Evolutionary conservation across 2,888 invertebrate genomes (phyloP), one percentile per base, ranked within the genome.

Genomic region (Pelosia muscerda): DNA sequence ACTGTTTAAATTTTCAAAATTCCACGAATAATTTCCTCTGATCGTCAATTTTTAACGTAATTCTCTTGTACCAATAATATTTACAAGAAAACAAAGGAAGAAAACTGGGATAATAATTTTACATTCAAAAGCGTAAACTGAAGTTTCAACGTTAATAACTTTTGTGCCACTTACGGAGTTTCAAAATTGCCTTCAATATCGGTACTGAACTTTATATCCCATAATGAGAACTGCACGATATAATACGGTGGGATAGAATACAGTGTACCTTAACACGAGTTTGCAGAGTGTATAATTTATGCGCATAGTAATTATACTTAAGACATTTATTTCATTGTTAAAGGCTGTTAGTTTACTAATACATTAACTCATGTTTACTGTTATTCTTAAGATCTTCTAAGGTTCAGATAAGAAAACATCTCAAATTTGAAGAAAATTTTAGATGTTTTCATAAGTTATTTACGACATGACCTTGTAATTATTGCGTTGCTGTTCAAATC

Each of bases 171-270:
- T 76, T 77, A 72, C 58, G 57, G 55, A 81, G 79, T 80, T 78
- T 77, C 74, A 77, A 77, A 79, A 78, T 77, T 73, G 69, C 62
- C 59, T 68, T 61, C 70, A 67, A 65, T 68, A 72, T 75, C 63
- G 59, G 59, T 68, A 72, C 71, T 71, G 71, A 79, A 77, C 81
- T 79, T 79, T 79, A 72, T 68, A 73, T 68, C 63, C 73, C 76
- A 72, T 73, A 73, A 68, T 53, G 64, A 77, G 73, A 61, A 38
- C 63, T 79, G 74, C 75, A 79, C 74, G 74, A 74, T 71, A 75
- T 63, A 71, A 25, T 69, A 57, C 38, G 15, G 38, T 38, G 15
- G 38, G 38, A 38, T 69, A 61, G 66, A 75, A 74, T 72, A 71
- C 60, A 74, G 63, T 70, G 65, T 68, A 63, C 58, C 38, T 54